Percentiles rank a stretch among this genome's conserved stretches.
Evolutionary conservation across 2,113 vertebrate species (phyloP).

Genomic region (Alosa alosa): DNA sequence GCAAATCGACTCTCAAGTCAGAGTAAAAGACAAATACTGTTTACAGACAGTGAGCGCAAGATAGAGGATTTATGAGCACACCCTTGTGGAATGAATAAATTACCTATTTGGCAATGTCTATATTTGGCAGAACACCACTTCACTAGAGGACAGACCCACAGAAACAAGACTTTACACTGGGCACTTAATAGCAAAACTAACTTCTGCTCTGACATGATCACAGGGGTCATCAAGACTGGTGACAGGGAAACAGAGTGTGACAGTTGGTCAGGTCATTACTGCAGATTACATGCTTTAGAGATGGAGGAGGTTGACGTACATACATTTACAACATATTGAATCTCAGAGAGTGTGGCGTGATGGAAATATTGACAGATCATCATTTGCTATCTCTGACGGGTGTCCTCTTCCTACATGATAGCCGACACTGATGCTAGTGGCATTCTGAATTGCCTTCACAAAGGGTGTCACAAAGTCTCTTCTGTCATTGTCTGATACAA

Average conservation of each 20-base stretch:
- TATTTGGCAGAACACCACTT: constrained; percentile 70
- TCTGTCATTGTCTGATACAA: neutral
- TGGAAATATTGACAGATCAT: neutral
- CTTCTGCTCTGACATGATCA: constrained; percentile 31
- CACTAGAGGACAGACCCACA: constrained; percentile 61
- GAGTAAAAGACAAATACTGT: constrained; percentile 62
- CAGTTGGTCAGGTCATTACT: neutral
- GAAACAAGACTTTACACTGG: constrained; percentile 70
- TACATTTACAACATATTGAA: neutral
- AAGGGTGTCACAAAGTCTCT: neutral
- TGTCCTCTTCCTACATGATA: neutral
- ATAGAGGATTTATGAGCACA: constrained; percentile 66
- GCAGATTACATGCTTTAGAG: constrained; percentile 2
- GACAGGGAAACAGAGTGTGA: neutral
- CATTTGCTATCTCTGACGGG: neutral
- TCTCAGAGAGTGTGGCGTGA: neutral
- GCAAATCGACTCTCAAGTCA: constrained; percentile 62
- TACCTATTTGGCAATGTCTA: constrained; percentile 66
- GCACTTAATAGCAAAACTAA: constrained; percentile 66
- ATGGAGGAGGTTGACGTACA: neutral
- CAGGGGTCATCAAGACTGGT: neutral
- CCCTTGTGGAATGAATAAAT: constrained; percentile 65
- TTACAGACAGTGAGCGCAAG: constrained; percentile 67
- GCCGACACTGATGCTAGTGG: neutral
- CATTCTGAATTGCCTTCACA: constrained; percentile 6